These are phyloP conservation scores for Drosophila putrida DNA, from an alignment of 2,888 invertebrate species.

Conservation along the genomic window DNA sequence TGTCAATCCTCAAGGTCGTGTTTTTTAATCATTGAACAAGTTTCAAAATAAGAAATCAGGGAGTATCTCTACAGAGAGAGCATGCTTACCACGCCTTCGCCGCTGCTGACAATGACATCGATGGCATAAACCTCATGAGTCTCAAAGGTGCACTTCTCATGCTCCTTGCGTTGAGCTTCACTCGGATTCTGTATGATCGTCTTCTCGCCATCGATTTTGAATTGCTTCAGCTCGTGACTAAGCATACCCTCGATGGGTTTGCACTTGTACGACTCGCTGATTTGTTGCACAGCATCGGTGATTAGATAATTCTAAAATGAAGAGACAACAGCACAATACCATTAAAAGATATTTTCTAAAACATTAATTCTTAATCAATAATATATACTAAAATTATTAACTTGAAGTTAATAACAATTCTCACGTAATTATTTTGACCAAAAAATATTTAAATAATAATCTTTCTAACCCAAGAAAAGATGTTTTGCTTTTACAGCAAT, in stretches of 20 bases:
- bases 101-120: conserved; percentile 98
- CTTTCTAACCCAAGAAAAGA: too few relatives aligned
- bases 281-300: conserved; percentile 96
- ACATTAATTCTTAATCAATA: too few relatives aligned
- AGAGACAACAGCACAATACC: neutral
- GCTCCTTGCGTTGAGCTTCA: conserved; percentile 98
- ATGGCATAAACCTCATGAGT: conserved; percentile 99
- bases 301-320: conserved; percentile 92
- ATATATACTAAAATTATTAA: too few relatives aligned
- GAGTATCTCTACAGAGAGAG: neutral
- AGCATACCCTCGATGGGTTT: conserved; percentile 99
- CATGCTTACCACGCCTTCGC: conserved; percentile 93
- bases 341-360: neutral
- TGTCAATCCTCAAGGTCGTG: conserved; percentile 82
- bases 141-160: conserved; percentile 98
- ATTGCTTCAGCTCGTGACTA: conserved; percentile 97
- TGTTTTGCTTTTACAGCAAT: too few relatives aligned
- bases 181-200: conserved; percentile 98
- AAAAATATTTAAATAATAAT: too few relatives aligned
- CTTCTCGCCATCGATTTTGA: conserved; percentile 99
- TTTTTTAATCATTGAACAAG: conserved; percentile 85
- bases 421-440: too few relatives aligned
- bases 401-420: too few relatives aligned
- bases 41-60: neutral
- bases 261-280: conserved; percentile 96